phyloP scores from a whole-genome alignment of 2,113 vertebrate genomes.

The Melanostigma gelatinosum region DNA sequence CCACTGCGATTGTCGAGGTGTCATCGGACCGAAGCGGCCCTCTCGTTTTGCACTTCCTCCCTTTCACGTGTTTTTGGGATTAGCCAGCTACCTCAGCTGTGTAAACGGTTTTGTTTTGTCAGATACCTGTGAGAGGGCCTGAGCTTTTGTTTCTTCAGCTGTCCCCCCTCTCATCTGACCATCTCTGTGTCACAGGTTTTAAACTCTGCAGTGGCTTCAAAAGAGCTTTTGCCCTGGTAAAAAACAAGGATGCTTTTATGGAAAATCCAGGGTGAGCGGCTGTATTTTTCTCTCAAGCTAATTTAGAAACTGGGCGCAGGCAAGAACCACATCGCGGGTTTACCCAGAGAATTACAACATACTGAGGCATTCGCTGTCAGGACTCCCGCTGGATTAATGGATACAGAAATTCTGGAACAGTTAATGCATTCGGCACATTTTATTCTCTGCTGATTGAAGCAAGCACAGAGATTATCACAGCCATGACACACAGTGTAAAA shows the following conservation, averaged over 20 bases:
- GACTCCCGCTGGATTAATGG: constrained; percentile 56
- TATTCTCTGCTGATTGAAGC: constrained; percentile 52
- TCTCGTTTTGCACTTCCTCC: constrained; percentile 29
- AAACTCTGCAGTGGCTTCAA: constrained; percentile 27
- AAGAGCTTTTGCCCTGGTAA: background rate
- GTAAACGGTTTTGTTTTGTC: constrained; percentile 63
- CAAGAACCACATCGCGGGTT: constrained; percentile 15
- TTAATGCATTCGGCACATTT: constrained; percentile 55
- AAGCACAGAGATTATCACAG: constrained; percentile 31
- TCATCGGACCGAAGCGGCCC: background rate
- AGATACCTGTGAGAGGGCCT: constrained; percentile 60
- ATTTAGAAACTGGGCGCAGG: constrained; percentile 27
- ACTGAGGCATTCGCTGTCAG: constrained; percentile 41
- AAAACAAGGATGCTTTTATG: background rate
- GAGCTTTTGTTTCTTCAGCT: constrained; percentile 72
- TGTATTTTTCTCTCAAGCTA: constrained; percentile 28
- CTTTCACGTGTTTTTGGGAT: constrained; percentile 3
- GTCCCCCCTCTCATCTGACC: constrained; percentile 6
- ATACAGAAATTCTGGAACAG: constrained; percentile 58
- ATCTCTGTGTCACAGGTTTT: constrained; percentile 26
- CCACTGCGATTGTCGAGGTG: background rate
- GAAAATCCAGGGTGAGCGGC: constrained; percentile 23
- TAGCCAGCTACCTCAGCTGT: constrained; percentile 64
- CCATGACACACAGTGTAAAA: constrained; percentile 9
- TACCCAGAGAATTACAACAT: constrained; percentile 50